Evolutionary conservation across 2,113 vertebrate species (phyloP), one percentile per base, ranked within the genome.

Genomic region (Misgurnus anguillicaudatus): DNA sequence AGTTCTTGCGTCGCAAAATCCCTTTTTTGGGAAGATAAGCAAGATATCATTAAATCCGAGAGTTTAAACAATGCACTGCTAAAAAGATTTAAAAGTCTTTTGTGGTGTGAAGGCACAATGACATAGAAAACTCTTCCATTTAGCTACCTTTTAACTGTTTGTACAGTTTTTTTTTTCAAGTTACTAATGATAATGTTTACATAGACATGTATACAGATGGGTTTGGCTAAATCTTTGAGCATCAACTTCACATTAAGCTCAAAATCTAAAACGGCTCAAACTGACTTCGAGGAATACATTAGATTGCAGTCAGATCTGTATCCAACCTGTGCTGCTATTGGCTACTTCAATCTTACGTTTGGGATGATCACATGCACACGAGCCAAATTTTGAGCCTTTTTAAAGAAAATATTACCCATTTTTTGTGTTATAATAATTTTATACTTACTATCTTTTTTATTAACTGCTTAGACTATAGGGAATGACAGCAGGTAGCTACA

Each of bases 51-150:
- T 24, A 39, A 76, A 64, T 13, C 6, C 10, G 47, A 62, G 57
- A 21, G 21, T 74, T 57, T 21, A 13, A 42, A 75, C 66, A 76
- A 70, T 41, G 42, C 55, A 72, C 66, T 10, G 9, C 9, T 31
- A 69, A 53, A 78, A 67, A 61, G 75, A 75, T 39, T 7, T 64
- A 75, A 75, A 38, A 68, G 63, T 17, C 71, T 71, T 62, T 67
- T 67, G 80, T 71, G 79, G 45, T 65, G 9, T 45, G 10, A 78
- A 85, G 74, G 80, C 77, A 85, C 77, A 47, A 36, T 70, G 67
- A 69, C 70, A 80, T 58, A 13, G 70, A 60, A 48, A 62, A 48
- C 39, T 61, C 53, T 24, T 51, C 47, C 60, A 53, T 48, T 66
- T 57, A 31, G 55, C 10, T n/a, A 13, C 9, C 1, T n/a, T 38